Evolutionary conservation across 2,797 vertebrate species (phyloP).

Genomic region (Uromys caudimaculatus): DNA sequence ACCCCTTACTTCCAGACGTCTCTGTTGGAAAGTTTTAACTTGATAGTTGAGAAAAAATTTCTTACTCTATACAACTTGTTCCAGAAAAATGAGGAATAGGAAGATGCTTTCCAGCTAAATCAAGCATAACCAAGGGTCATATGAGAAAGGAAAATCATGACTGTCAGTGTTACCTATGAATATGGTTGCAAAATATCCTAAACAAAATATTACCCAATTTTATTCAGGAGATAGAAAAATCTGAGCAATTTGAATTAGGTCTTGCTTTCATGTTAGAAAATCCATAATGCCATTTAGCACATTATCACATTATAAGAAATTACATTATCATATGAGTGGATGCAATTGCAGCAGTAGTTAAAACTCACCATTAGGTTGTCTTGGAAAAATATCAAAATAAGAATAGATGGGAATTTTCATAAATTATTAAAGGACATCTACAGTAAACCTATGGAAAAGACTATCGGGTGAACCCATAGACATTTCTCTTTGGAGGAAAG

Average conservation of each 20-base stretch:
- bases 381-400: constrained; percentile 37
- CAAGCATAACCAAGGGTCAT: not conserved
- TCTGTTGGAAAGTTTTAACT: constrained; percentile 18
- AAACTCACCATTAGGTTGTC: constrained; percentile 43
- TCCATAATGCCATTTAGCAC: not conserved
- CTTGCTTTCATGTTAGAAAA: constrained; percentile 20
- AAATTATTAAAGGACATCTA: not conserved
- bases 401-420: constrained; percentile 32
- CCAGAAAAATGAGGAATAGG: not conserved
- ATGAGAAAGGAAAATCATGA: constrained; percentile 36
- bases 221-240: constrained; percentile 43
- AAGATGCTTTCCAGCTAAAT: not conserved
- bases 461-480: not conserved
- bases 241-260: not conserved
- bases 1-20: not conserved
- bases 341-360: constrained; percentile 5
- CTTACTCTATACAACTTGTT: not conserved
- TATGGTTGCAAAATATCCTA: constrained; percentile 47
- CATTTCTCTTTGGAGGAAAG: constrained; percentile 46
- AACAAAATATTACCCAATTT: constrained; percentile 10
- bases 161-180: constrained; percentile 34
- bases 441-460: not conserved
- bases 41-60: constrained; percentile 33
- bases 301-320: constrained; percentile 37
- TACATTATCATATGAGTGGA: not conserved